Evolutionary conservation across 2,797 vertebrate genomes (phyloP).

Genomic region (Cottoperca gobio): DNA sequence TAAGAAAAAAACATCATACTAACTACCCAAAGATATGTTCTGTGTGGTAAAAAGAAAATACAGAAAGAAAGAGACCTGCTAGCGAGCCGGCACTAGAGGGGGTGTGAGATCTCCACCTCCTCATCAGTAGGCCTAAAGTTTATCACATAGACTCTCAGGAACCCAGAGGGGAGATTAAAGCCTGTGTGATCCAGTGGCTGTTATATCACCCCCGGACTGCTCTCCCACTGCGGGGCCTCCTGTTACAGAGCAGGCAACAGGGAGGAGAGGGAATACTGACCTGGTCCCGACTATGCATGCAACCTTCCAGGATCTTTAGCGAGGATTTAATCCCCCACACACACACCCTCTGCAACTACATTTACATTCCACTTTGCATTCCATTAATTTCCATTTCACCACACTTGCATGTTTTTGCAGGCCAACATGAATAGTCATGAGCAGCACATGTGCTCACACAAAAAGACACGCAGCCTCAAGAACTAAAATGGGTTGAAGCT

Average conservation of each 20-base stretch:
- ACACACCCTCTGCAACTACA: conserved; percentile 16
- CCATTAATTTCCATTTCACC: conserved; percentile 69
- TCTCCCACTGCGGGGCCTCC: conserved; percentile 67
- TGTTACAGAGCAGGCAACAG: conserved; percentile 38
- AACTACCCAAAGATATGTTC: conserved; percentile 25
- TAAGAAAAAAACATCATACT: background rate
- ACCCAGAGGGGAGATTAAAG: conserved; percentile 76
- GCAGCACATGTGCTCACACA: conserved; percentile 29
- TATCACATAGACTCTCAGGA: conserved; percentile 59
- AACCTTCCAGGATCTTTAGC: conserved; percentile 33
- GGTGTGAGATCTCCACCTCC: conserved; percentile 61
- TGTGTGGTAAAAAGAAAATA: conserved; percentile 14
- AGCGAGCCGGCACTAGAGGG: conserved; percentile 47
- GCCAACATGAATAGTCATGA: conserved; percentile 61
- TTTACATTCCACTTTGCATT: conserved; percentile 71
- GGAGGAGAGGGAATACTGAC: conserved; percentile 47
- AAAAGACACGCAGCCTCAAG: background rate
- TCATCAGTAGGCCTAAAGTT: conserved; percentile 70
- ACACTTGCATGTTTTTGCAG: conserved; percentile 59
- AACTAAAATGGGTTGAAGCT: conserved; percentile 13
- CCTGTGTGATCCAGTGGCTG: conserved; percentile 74
- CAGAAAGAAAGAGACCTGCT: conserved; percentile 24
- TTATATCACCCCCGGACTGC: conserved; percentile 67
- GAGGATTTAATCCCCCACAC: conserved; percentile 7
- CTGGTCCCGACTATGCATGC: conserved; percentile 20